Conservation (phyloP, 2,888 invertebrate species). For the Xanthia icteritia region DNA sequence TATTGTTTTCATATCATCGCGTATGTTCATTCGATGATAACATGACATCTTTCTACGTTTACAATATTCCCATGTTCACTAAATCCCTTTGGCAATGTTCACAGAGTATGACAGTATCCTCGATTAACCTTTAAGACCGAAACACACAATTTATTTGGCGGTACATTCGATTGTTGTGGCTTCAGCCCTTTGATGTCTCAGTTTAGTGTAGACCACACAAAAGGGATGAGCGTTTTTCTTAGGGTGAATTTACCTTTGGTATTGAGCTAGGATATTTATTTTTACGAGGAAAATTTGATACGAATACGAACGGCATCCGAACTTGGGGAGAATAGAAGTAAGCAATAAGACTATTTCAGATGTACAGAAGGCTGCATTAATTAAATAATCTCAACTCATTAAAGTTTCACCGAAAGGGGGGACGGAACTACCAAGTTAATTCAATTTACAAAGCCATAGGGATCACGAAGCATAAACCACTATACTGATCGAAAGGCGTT, state of each 20-base stretch:
- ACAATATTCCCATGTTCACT: conserved; percentile 11
- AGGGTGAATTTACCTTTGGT: conserved; percentile 27
- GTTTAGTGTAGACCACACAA: conserved; percentile 47
- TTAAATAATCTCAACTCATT: neutral
- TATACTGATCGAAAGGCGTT: neutral
- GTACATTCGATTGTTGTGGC: conserved; percentile 53
- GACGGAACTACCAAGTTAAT: neutral
- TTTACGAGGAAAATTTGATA: conserved; percentile 11
- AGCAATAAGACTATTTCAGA: neutral
- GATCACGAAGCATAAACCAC: neutral
- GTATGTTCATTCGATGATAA: neutral
- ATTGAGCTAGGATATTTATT: conserved; percentile 10
- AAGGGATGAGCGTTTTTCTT: conserved; percentile 33
- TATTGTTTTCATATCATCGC: neutral
- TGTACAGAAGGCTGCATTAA: neutral
- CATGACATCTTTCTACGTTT: neutral
- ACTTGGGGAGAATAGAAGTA: neutral
- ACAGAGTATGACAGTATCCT: conserved; percentile 16
- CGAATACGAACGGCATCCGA: neutral
- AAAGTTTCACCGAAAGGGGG: neutral
- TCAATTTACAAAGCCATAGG: neutral
- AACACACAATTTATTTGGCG: conserved; percentile 39
- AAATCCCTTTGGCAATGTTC: conserved; percentile 27
- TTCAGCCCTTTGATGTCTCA: conserved; percentile 55
- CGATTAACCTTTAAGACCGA: conserved; percentile 32